These are phyloP conservation scores for Riparia riparia DNA, from an alignment of 2,113 vertebrate genomes.

Conservation along the genomic window DNA sequence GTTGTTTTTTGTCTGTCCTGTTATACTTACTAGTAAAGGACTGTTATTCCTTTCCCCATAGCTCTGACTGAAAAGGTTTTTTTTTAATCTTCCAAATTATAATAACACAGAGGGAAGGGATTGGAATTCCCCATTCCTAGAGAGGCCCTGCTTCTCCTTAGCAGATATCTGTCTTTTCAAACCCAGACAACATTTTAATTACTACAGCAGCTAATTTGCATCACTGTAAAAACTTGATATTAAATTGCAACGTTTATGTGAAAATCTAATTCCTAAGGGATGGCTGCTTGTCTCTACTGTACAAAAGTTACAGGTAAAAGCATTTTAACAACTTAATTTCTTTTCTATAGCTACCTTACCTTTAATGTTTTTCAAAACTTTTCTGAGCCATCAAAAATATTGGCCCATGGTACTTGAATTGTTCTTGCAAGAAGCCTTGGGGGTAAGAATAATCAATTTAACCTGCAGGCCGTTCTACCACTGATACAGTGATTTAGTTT, in stretches of 20 bases:
- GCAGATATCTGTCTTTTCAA: too few species aligned
- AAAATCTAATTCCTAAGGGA: background rate
- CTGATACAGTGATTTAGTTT: background rate
- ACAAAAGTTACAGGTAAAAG: background rate
- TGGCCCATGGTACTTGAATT: background rate
- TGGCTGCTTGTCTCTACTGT: background rate
- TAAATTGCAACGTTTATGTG: background rate
- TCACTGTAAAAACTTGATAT: background rate
- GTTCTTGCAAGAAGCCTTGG: background rate
- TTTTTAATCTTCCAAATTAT: too few species aligned
- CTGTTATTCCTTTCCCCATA: too few species aligned
- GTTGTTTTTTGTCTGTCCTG: too few species aligned
- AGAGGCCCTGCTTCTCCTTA: too few species aligned
- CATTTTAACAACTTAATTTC: background rate
- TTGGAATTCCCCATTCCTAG: too few species aligned
- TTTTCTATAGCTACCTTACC: background rate
- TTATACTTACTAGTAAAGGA: too few species aligned
- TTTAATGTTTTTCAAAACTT: background rate
- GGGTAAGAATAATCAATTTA: background rate
- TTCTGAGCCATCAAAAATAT: background rate
- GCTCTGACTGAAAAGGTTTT: too few species aligned
- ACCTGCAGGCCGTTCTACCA: background rate
- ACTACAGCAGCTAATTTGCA: background rate
- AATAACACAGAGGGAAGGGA: too few species aligned
- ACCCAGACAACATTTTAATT: background rate